A percentile compares a stretch with the other conserved stretches of the same genome.
Conservation (phyloP, 30 jellyfish, hydroid and myxozoan species). For the Rhopilema esculentum region DNA sequence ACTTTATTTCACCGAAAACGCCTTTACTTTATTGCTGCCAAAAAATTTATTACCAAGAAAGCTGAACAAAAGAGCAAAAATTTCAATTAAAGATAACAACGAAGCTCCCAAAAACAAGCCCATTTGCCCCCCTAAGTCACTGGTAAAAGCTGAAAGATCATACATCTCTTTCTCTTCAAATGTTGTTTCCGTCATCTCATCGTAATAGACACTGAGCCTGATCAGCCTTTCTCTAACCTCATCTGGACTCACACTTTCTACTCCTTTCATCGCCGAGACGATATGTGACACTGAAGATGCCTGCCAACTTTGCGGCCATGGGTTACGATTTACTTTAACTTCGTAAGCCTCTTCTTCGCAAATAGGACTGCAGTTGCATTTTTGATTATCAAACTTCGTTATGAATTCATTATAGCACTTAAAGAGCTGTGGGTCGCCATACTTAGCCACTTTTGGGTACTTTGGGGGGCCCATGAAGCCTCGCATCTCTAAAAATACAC, state of each 20-base stretch:
- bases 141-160: not conserved
- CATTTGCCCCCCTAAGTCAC: not conserved
- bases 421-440: not conserved
- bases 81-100: not conserved
- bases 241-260: not conserved
- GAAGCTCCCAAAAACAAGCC: not conserved
- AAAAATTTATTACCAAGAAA: too few species aligned
- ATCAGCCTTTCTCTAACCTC: not conserved
- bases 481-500: not conserved
- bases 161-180: not conserved
- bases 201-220: not conserved
- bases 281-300: not conserved
- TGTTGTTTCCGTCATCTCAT: not conserved
- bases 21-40: too few species aligned
- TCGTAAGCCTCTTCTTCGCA: not conserved
- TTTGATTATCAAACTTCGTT: not conserved
- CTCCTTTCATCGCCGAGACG: not conserved
- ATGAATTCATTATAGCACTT: not conserved
- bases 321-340: not conserved
- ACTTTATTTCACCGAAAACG: too few species aligned
- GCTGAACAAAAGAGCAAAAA: not conserved
- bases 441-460: slow-evolving; percentile 3
- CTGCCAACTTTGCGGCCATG: not conserved
- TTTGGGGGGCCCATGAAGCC: not conserved
- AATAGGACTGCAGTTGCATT: not conserved